phyloP scores from a whole-genome alignment of 2,797 vertebrate species.

The Babyrousa celebensis region DNA sequence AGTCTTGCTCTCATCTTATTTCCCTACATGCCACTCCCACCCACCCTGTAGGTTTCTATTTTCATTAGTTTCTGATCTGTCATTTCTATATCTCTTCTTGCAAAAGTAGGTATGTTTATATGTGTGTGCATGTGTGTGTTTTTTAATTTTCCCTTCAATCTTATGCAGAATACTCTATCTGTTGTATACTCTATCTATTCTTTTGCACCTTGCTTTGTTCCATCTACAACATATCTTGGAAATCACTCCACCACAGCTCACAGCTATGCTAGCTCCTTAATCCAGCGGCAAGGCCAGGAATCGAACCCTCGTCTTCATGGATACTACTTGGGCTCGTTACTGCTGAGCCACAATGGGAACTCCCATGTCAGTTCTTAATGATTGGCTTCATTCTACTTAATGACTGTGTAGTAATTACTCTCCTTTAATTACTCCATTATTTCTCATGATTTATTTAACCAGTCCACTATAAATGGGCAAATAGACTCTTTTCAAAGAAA shows the following conservation, averaged over 20 bases:
- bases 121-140: background rate
- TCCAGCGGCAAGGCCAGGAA: too few relatives aligned
- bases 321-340: too few relatives aligned
- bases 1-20: background rate
- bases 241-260: background rate
- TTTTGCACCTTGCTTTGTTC: constrained; percentile 20
- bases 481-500: constrained; percentile 35
- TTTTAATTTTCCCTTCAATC: background rate
- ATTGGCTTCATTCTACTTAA: background rate
- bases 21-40: background rate
- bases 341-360: too few relatives aligned
- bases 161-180: background rate
- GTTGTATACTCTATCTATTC: background rate
- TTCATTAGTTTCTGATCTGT: background rate
- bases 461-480: background rate
- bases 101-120: background rate
- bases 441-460: background rate
- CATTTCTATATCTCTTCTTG: background rate
- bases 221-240: background rate
- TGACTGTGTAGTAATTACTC: background rate
- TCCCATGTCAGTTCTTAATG: background rate
- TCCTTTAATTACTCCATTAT: background rate
- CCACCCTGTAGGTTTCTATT: background rate
- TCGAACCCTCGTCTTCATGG: too few relatives aligned
- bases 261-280: too few relatives aligned